phyloP scores from a whole-genome alignment of 2,888 invertebrate genomes.

The Megamerina dolium region DNA sequence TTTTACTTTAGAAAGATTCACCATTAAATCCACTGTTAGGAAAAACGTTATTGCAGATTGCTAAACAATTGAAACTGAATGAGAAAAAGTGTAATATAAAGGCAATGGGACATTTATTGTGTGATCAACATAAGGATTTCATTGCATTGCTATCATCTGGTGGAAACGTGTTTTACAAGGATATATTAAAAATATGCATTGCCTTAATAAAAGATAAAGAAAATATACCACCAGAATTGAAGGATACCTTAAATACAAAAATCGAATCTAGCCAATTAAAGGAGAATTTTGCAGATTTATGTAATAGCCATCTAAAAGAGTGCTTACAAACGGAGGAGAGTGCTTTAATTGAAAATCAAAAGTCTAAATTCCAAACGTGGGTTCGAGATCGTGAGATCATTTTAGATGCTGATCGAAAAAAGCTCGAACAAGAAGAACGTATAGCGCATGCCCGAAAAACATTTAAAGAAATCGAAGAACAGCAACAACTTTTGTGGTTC shows the following conservation, averaged over 20 bases:
- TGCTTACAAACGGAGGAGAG: constrained; percentile 1
- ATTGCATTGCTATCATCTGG: constrained; percentile 12
- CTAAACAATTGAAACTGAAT: too few species aligned
- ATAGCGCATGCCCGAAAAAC: constrained; percentile 60
- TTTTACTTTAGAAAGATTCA: too few species aligned
- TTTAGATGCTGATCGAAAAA: constrained; percentile 43
- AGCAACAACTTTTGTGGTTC: constrained; percentile 68
- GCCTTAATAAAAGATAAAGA: neutral
- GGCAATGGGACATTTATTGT: neutral
- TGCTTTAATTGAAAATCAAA: constrained; percentile 29
- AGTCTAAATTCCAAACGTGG: constrained; percentile 32
- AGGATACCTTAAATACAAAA: neutral
- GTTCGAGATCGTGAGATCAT: constrained; percentile 27
- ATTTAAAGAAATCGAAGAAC: constrained; percentile 51
- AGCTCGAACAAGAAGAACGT: constrained; percentile 50
- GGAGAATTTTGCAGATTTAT: too few species aligned
- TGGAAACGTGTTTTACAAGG: constrained; percentile 8
- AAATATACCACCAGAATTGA: neutral
- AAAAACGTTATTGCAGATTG: too few species aligned
- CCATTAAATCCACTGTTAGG: too few species aligned
- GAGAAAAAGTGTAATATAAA: too few species aligned
- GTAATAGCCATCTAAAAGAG: too few species aligned
- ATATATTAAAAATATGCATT: neutral
- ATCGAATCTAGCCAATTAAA: too few species aligned
- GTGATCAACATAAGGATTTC: constrained; percentile 9